These are phyloP conservation scores for Anhinga rufa DNA, from an alignment of 2,113 vertebrate species.

Conservation along the genomic window DNA sequence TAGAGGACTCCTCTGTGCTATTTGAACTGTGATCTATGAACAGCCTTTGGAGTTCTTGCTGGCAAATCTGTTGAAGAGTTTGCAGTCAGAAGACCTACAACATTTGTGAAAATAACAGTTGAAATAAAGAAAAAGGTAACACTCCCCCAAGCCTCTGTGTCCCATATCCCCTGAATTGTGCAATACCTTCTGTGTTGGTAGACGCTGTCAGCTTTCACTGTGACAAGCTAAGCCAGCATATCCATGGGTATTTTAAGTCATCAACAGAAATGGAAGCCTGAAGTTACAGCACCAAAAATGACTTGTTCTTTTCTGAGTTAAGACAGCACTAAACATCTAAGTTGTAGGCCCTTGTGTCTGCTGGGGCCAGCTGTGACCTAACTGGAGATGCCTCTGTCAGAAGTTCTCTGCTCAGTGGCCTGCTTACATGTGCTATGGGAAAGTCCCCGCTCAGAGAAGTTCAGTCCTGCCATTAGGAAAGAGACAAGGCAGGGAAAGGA, in stretches of 20 bases:
- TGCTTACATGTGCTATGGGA: background rate
- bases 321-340: background rate
- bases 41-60: background rate
- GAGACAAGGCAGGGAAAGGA: background rate
- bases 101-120: background rate
- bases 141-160: background rate
- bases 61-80: background rate
- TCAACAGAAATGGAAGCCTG: background rate
- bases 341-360: background rate
- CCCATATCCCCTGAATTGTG: rapidly evolving
- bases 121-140: background rate
- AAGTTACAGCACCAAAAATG: rapidly evolving
- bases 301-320: background rate
- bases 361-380: background rate
- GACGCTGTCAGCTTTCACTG: background rate
- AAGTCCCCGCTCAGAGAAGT: background rate
- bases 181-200: background rate
- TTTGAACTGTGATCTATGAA: background rate
- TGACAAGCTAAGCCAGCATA: background rate
- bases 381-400: background rate
- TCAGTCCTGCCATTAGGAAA: background rate
- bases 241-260: background rate
- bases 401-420: background rate
- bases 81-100: background rate
- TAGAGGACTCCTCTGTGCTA: background rate